phyloP scores from a whole-genome alignment of 2,113 vertebrate genomes.

The Hucho hucho region DNA sequence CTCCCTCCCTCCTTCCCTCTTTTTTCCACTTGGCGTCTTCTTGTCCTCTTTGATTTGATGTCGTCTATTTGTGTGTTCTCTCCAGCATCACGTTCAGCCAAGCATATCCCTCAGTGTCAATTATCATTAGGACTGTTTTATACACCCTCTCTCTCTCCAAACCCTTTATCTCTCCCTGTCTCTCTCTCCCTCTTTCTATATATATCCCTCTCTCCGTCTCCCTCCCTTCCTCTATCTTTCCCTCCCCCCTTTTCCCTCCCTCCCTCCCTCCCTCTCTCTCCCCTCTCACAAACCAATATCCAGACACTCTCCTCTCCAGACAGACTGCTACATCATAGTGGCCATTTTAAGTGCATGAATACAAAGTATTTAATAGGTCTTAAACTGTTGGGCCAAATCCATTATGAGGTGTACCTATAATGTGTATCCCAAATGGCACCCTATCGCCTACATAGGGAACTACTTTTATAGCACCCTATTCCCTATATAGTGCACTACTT shows the following conservation, averaged over 20 bases:
- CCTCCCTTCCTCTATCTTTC: neutral
- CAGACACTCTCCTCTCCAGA: neutral
- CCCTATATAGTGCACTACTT: too few species aligned
- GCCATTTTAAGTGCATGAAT: neutral
- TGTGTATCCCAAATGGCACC: too few species aligned
- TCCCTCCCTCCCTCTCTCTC: neutral
- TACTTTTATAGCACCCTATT: too few species aligned
- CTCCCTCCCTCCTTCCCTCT: neutral
- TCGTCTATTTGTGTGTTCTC: neutral
- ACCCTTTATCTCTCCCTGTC: neutral
- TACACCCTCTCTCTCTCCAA: neutral
- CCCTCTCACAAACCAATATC: neutral
- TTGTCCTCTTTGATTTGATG: constrained; percentile 11
- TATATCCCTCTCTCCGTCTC: neutral
- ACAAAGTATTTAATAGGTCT: neutral
- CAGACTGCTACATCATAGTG: neutral
- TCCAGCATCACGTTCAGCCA: constrained; percentile 12
- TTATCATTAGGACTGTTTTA: neutral
- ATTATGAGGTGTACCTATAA: too few species aligned
- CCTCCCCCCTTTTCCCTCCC: neutral
- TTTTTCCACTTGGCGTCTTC: neutral
- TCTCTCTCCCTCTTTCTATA: neutral
- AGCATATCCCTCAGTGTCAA: constrained; percentile 16
- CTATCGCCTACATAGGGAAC: too few species aligned
- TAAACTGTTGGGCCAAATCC: neutral